These are phyloP conservation scores for Lophotis ruficrista DNA, from an alignment of 2,113 vertebrate species.

Conservation along the genomic window DNA sequence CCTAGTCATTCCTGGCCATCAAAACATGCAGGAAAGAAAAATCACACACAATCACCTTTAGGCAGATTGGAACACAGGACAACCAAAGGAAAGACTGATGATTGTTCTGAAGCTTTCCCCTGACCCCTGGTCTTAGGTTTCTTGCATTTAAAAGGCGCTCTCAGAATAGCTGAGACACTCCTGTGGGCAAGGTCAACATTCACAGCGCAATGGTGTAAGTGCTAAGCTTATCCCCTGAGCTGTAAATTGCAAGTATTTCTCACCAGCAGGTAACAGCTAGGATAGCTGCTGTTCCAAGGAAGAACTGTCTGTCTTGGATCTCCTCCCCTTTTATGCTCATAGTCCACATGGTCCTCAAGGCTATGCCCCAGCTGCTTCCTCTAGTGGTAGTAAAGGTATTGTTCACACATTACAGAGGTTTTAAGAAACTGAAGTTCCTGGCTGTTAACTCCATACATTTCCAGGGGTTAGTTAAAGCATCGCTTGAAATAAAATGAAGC, in stretches of 20 bases:
- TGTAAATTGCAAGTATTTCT: neutral
- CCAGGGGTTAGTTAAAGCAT: neutral
- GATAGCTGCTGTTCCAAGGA: neutral
- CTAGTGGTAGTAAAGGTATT: neutral
- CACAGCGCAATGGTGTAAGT: neutral
- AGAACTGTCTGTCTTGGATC: neutral
- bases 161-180: neutral
- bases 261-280: neutral
- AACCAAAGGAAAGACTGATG: neutral
- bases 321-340: neutral
- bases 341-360: neutral
- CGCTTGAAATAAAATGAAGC: neutral
- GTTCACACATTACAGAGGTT: neutral
- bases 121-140: neutral
- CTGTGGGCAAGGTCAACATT: neutral
- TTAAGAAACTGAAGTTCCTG: neutral
- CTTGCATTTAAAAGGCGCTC: neutral
- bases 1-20: neutral
- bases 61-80: neutral
- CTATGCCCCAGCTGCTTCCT: neutral
- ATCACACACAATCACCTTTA: neutral
- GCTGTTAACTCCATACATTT: neutral
- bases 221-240: neutral
- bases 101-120: neutral
- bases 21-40: neutral